Base-by-base conservation (phyloP, 2,888 invertebrate genomes). In the Byasa hedistus region DNA sequence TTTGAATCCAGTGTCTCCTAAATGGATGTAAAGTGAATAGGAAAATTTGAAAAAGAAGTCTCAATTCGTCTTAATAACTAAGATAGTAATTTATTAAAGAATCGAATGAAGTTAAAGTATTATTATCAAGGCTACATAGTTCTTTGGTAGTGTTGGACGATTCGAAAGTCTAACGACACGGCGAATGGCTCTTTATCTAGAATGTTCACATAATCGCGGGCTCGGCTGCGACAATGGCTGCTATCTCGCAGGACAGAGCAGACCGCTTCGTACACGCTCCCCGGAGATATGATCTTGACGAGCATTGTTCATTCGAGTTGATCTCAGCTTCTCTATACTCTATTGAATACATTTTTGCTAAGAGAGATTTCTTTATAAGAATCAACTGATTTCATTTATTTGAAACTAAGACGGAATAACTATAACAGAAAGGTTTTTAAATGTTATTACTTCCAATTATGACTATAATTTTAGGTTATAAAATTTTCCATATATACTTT, bases 211-310 rank as follows among this genome's bases (percentile, higher is more conserved):
- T 69, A 70, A 69, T 70, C 71, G 67, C 68, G 61, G 69, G 55
- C 70, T 68, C 68, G 36, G 61, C 55, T 64, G 69, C 66, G 69
- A 73, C 72, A 72, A 75, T 72, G 70, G 61, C 56, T 51, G 69
- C 70, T 64, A 71, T 73, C 69, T 61, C 61, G 61, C 60, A 39
- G 63, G 61, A 68, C 39, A 39, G 39, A 39, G 12, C 65, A 57
- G 66, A 72, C 68, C 71, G 66, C 63, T 69, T 67, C 62, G 63
- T 65, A 71, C 68, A 72, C 68, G 62, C 72, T 69, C 66, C 61
- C 64, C 57, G 39, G 66, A 76, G 81, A 83, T 75, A 78, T 75
- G 75, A 83, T 84, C 83, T 79, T 72, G 78, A 79, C 76, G 74
- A 70, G 77, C 76, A 83, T 80, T 84, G 80, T 81, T 78, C 79